Conservation (phyloP, 2,797 vertebrate species). For the Poeciliopsis infans region DNA sequence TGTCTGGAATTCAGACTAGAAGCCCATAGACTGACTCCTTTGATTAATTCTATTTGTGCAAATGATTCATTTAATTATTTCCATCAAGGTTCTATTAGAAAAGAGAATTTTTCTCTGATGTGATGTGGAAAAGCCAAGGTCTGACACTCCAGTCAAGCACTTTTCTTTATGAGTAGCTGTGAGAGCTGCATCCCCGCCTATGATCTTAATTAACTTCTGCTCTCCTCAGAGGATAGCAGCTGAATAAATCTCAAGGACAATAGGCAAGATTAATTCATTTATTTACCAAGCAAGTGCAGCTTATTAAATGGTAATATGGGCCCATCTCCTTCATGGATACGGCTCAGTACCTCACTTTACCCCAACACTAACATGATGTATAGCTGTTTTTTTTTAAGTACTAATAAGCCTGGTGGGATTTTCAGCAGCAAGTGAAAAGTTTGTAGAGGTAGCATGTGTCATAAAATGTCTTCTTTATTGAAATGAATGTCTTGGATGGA, state of each 20-base stretch:
- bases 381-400: neutral
- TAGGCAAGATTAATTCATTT: conserved; percentile 75
- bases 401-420: conserved; percentile 7
- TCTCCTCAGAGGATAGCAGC: conserved; percentile 66
- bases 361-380: conserved; percentile 9
- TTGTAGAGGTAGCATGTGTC: neutral
- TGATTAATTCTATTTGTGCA: neutral
- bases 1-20: neutral
- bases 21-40: neutral
- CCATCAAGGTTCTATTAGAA: conserved; percentile 27
- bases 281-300: conserved; percentile 70
- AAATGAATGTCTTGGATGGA: conserved; percentile 8
- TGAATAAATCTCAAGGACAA: conserved; percentile 79
- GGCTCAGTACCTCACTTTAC: conserved; percentile 32
- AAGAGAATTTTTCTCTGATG: conserved; percentile 15
- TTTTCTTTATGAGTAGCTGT: conserved; percentile 50
- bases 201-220: conserved; percentile 75
- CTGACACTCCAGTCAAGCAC: conserved; percentile 31
- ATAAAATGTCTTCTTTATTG: conserved; percentile 18
- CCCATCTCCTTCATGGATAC: conserved; percentile 66
- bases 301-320: conserved; percentile 65
- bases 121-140: conserved; percentile 32
- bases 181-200: conserved; percentile 50
- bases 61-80: conserved; percentile 26
- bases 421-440: conserved; percentile 13